Evolutionary conservation across 2,888 invertebrate genomes (phyloP).

Genomic region (Himalopsyche japonica): DNA sequence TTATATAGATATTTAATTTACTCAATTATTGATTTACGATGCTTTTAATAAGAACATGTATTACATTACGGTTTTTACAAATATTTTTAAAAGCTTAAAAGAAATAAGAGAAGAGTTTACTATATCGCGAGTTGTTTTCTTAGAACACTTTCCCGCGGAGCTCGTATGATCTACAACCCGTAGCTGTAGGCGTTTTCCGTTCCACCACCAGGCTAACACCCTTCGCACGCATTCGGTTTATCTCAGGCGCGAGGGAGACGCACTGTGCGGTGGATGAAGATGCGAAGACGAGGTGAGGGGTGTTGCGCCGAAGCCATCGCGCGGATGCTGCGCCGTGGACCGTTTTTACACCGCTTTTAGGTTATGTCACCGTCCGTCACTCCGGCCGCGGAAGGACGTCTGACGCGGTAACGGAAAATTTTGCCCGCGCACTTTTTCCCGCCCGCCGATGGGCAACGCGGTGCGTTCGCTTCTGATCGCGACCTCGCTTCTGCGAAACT

Average conservation of each 20-base stretch:
- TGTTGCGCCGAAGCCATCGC: constrained; percentile 45
- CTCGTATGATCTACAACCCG: neutral
- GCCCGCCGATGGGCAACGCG: neutral
- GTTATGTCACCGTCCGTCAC: constrained; percentile 25
- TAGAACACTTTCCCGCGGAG: neutral
- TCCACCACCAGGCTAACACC: neutral
- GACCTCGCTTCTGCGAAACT: neutral
- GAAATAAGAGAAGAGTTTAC: too few species aligned
- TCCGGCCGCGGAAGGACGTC: constrained; percentile 27
- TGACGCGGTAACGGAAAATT: constrained; percentile 1
- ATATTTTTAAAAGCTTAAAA: too few species aligned
- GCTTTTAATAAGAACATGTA: too few species aligned
- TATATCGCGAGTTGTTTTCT: neutral
- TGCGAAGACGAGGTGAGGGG: neutral
- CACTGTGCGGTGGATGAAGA: neutral
- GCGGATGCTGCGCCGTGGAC: constrained; percentile 57
- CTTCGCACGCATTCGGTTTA: neutral
- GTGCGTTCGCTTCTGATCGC: neutral
- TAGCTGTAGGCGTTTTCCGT: neutral
- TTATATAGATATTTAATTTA: too few species aligned
- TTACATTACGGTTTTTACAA: too few species aligned
- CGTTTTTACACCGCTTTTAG: constrained; percentile 42
- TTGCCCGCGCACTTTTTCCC: neutral
- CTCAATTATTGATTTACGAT: too few species aligned
- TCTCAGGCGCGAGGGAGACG: neutral